Base-by-base conservation (phyloP, 2,888 invertebrate species). In the Stenolophus ochropezus region DNA sequence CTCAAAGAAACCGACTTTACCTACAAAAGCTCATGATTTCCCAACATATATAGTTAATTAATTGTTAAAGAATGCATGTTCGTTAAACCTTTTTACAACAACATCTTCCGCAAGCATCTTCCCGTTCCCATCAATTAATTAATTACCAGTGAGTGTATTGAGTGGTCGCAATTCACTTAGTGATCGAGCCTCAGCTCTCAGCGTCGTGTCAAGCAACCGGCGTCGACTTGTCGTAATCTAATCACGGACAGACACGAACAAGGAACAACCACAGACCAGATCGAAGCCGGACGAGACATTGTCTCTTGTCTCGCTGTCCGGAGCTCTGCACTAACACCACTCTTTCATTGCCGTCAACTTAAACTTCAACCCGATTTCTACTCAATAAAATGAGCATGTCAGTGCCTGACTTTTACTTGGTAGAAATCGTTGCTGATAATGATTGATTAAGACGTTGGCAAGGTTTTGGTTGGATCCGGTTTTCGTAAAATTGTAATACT, bases 151-250 rank as follows among this genome's bases (percentile, higher is more conserved):
- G 14, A 51, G 18, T 51, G 14, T 51, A 61, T 61, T 61, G 61
- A 61, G 25, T 61, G 61, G 11, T 11, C 27, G 61, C 61, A 61
- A 61, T 61, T 25, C 61, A 61, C 27, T 61, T 25, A 56, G 56
- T 20, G 56, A 56, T 56, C 61, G 21, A 25, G 14, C 23, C 23
- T 61, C 61, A 61, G 27, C 61, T 21, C 21, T 61, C 61, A 61
- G 27, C 61, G 61, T 61, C 61, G 21, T 61, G 61, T 61, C 61
- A 61, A 61, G 61, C 23, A 61, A 61, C 27, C 61, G 14, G 61
- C 25, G 61, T 61, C 11, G 61, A 61, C 21, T 61, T 25, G 27
- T 5, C 14, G 6, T 61, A 61, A 61, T 61, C 61, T 61, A 61
- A 61, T 61, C 61, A 14, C 20, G 6, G 18, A 6, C 8, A 20